Percentiles rank a stretch among this genome's conserved stretches.
Evolutionary conservation across 2,113 vertebrate genomes (phyloP).

Genomic region (Labrus mixtus): DNA sequence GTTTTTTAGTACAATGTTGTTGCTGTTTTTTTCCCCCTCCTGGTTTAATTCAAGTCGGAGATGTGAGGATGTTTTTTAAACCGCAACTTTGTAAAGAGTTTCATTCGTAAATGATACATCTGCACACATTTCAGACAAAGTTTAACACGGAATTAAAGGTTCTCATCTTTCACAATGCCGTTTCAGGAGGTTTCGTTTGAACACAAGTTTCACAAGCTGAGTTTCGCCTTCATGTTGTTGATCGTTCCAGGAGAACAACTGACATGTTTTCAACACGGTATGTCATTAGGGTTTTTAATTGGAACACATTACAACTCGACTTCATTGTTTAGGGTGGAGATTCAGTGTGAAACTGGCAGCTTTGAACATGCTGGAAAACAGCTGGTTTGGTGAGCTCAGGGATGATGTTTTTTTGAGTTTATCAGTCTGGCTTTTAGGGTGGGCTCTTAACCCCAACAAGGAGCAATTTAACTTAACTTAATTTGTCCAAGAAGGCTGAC

Average conservation of each 20-base stretch:
- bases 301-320: not conserved
- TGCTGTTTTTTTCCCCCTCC: not conserved
- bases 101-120: not conserved
- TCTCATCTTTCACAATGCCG: not conserved
- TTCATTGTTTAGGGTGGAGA: not conserved
- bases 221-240: not conserved
- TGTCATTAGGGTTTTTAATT: constrained; percentile 57
- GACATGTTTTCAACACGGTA: constrained; percentile 20
- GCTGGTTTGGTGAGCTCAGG: not conserved
- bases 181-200: not conserved
- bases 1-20: not conserved
- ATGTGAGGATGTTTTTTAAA: not conserved
- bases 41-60: not conserved
- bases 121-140: not conserved
- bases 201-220: not conserved
- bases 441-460: too few relatives aligned
- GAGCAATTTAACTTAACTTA: too few relatives aligned
- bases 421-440: too few relatives aligned
- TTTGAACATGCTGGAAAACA: constrained; percentile 20
- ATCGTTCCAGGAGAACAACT: not conserved
- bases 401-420: not conserved
- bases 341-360: constrained; percentile 11
- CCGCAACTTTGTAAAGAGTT: not conserved
- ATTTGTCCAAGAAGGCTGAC: too few relatives aligned
- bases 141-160: not conserved